Evolutionary conservation across 2,888 invertebrate species (phyloP).

Genomic region (Amitus sp.): DNA sequence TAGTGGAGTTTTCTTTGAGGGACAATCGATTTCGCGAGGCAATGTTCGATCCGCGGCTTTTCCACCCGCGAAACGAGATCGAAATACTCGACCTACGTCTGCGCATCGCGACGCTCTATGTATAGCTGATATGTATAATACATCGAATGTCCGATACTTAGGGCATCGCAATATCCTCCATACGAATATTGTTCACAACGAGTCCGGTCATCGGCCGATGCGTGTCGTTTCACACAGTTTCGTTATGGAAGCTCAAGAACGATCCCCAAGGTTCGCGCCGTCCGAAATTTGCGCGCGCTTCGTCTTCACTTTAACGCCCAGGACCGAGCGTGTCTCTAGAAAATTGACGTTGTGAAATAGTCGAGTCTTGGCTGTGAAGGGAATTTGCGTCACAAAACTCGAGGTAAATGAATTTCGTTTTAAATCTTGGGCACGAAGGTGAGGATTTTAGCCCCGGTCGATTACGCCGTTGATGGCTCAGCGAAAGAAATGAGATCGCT

Average conservation of each 20-base stretch:
- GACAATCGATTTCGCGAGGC: too few species aligned
- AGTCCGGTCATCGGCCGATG: slow-evolving; percentile 31
- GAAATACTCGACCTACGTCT: slow-evolving; percentile 49
- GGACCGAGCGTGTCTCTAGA: too few species aligned
- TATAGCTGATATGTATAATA: slow-evolving; percentile 50
- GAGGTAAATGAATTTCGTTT: too few species aligned
- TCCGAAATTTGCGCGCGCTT: background rate
- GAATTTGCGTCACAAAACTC: too few species aligned
- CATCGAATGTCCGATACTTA: slow-evolving; percentile 37
- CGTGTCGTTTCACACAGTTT: too few species aligned
- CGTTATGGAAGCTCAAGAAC: too few species aligned
- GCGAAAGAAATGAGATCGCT: background rate
- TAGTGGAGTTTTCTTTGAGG: too few species aligned
- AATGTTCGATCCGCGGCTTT: too few species aligned
- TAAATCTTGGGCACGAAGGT: too few species aligned
- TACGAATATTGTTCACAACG: slow-evolving; percentile 32
- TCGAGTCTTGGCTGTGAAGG: too few species aligned
- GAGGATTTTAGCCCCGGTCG: background rate
- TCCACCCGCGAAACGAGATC: slow-evolving; percentile 15
- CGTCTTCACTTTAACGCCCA: too few species aligned
- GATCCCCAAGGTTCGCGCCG: slow-evolving; percentile 21
- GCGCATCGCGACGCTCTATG: slow-evolving; percentile 53
- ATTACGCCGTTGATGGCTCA: background rate
- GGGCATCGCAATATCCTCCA: slow-evolving; percentile 41
- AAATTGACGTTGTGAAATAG: too few species aligned